Conservation (phyloP, 1,140 invertebrate genomes). For the Halictus rubicundus region DNA sequence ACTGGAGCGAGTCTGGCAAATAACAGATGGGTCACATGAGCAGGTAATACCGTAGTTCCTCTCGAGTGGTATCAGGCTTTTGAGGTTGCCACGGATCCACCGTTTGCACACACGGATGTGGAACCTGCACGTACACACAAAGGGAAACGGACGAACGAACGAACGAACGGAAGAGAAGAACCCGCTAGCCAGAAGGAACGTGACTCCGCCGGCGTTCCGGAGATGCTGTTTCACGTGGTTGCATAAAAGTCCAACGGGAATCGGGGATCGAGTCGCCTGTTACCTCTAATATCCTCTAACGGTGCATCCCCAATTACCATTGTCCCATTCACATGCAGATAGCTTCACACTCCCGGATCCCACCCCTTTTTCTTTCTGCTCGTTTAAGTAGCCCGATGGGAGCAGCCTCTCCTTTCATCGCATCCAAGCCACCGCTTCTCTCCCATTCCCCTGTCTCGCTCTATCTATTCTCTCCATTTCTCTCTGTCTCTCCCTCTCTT, state of each 20-base stretch:
- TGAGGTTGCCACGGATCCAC: constrained; percentile 46
- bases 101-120: not conserved
- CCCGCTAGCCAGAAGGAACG: constrained; percentile 52
- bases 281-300: constrained; percentile 68
- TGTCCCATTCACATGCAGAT: constrained; percentile 79
- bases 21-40: constrained; percentile 53
- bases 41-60: constrained; percentile 66
- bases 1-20: constrained; percentile 19
- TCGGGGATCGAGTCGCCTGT: constrained; percentile 24
- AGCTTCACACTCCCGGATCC: constrained; percentile 66
- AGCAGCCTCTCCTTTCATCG: constrained; percentile 42
- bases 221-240: constrained; percentile 53
- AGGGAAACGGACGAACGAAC: not conserved
- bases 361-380: constrained; percentile 29
- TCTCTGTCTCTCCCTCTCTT: constrained; percentile 23
- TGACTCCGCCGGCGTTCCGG: constrained; percentile 57
- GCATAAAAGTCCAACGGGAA: constrained; percentile 50
- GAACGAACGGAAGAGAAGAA: not conserved
- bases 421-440: not conserved
- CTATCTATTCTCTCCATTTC: constrained; percentile 15
- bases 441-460: constrained; percentile 34
- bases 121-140: not conserved
- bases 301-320: constrained; percentile 78
- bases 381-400: constrained; percentile 69
- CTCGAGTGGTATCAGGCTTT: constrained; percentile 64